A percentile compares a stretch with the other conserved stretches of the same genome.
These are phyloP conservation scores for Leptodactylus fuscus DNA, from an alignment of 2,113 vertebrate species.

Conservation along the genomic window DNA sequence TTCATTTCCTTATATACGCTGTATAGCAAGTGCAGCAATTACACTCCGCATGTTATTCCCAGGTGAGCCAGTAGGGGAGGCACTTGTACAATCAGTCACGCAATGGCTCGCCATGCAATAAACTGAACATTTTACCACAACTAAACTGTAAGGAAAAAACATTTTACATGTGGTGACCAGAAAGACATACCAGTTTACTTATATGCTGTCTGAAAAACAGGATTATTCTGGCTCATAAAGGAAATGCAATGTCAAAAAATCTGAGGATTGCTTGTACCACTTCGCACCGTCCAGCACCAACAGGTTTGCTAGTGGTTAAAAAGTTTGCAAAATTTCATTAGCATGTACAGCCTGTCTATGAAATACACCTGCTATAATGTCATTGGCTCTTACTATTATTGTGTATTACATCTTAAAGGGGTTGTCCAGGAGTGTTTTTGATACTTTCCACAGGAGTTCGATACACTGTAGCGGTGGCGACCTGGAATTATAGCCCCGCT, in stretches of 20 bases:
- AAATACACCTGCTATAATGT: too few species aligned
- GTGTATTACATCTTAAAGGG: too few species aligned
- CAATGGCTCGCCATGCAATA: neutral
- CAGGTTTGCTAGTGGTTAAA: neutral
- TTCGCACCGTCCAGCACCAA: neutral
- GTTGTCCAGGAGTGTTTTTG: too few species aligned
- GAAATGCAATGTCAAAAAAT: neutral
- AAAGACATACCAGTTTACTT: neutral
- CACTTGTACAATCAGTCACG: conserved; percentile 22
- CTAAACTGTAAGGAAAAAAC: neutral
- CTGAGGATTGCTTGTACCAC: neutral
- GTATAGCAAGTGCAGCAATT: neutral
- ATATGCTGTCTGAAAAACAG: neutral
- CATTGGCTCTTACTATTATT: too few species aligned
- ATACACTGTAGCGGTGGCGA: too few species aligned
- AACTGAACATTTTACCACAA: neutral
- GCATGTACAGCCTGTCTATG: neutral
- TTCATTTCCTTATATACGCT: too few species aligned
- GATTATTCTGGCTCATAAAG: neutral
- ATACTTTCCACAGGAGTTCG: too few species aligned
- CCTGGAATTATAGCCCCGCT: too few species aligned
- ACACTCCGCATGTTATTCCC: neutral
- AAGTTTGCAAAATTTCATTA: too few species aligned
- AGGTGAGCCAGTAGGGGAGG: conserved; percentile 23
- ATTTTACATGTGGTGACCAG: neutral